Conservation (phyloP, 2,113 vertebrate genomes). For the Tilapia sparmanii region DNA sequence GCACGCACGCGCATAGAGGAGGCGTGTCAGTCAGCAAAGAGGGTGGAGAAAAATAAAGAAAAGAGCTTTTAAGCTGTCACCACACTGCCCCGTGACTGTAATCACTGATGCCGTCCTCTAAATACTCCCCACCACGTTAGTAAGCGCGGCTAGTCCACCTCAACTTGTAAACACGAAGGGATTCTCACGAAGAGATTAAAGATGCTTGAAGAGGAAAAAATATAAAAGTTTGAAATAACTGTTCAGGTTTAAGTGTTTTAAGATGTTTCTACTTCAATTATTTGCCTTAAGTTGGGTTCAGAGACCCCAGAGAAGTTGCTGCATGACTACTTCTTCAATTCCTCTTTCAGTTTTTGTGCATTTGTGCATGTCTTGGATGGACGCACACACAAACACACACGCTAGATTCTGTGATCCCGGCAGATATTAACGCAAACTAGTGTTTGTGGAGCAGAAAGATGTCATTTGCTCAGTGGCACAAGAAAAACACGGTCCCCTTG, state of each 20-base stretch:
- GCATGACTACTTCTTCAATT: not conserved
- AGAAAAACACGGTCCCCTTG: conserved; percentile 39
- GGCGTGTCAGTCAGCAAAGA: conserved; percentile 45
- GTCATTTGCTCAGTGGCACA: conserved; percentile 56
- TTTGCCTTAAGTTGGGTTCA: not conserved
- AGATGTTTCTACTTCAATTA: not conserved
- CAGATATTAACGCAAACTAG: conserved; percentile 44
- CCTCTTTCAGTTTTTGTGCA: conserved; percentile 3
- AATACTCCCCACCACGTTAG: conserved; percentile 44
- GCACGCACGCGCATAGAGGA: conserved; percentile 9
- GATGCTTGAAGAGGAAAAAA: not conserved
- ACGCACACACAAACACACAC: not conserved
- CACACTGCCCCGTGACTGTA: conserved; percentile 40
- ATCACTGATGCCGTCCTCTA: conserved; percentile 49
- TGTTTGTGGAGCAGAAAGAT: conserved; percentile 61
- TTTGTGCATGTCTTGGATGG: not conserved
- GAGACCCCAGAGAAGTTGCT: not conserved
- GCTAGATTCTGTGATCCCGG: not conserved
- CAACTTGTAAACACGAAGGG: conserved; percentile 5
- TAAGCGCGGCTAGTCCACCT: conserved; percentile 35
- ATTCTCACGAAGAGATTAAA: not conserved
- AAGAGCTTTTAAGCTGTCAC: conserved; percentile 56
- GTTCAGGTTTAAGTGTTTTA: not conserved
- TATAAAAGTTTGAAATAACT: not conserved
- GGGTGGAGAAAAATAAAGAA: conserved; percentile 47